phyloP scores from a whole-genome alignment of 2,888 invertebrate species.

The Adela reaumurella region DNA sequence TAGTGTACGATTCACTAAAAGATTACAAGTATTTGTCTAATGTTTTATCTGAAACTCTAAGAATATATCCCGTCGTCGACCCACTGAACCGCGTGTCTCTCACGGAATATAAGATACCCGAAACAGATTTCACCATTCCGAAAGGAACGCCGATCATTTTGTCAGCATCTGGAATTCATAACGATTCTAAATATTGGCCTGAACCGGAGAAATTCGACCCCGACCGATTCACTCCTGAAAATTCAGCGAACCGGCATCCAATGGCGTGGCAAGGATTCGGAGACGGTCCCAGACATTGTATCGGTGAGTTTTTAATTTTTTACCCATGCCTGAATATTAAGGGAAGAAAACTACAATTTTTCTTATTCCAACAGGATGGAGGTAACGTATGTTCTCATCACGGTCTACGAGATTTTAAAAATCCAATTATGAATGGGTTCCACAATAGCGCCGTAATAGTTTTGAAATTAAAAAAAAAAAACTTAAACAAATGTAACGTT shows the following conservation, averaged over 20 bases:
- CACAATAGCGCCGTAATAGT: no score
- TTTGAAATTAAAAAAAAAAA: no score
- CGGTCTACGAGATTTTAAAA: neutral
- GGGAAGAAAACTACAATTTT: neutral
- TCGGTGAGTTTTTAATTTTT: slow-evolving; percentile 31
- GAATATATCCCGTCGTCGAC: slow-evolving; percentile 38
- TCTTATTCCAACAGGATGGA: no score
- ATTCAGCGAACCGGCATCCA: slow-evolving; percentile 20
- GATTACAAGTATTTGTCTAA: slow-evolving; percentile 21
- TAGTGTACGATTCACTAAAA: slow-evolving; percentile 17
- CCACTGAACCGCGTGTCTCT: slow-evolving; percentile 24
- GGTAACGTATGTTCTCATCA: neutral
- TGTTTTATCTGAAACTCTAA: slow-evolving; percentile 29
- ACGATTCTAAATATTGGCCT: slow-evolving; percentile 32
- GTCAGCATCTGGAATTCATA: slow-evolving; percentile 32
- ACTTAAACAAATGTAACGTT: no score
- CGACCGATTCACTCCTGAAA: slow-evolving; percentile 32
- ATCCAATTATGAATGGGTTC: no score
- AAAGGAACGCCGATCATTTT: slow-evolving; percentile 25
- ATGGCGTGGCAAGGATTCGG: slow-evolving; percentile 38
- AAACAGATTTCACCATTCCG: slow-evolving; percentile 23
- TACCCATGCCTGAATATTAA: neutral
- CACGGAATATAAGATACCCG: slow-evolving; percentile 27
- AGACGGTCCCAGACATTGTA: slow-evolving; percentile 35
- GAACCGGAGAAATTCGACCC: slow-evolving; percentile 43